phyloP scores from a whole-genome alignment of 2,888 invertebrate species.

The Agapostemon virescens region DNA sequence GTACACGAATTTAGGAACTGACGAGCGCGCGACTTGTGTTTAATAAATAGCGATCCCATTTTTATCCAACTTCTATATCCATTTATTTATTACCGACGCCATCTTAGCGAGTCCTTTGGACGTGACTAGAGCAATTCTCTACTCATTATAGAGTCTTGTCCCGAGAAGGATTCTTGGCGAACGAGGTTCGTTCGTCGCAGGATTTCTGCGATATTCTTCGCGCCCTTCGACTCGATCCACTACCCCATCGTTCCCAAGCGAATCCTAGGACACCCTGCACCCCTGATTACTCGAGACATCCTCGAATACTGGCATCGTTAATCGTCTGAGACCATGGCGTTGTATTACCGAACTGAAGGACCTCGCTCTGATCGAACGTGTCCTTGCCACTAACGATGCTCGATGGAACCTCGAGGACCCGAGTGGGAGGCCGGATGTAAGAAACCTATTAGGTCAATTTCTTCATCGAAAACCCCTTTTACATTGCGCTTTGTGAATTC shows the following conservation, averaged over 20 bases:
- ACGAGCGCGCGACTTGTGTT: not conserved
- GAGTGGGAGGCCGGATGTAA: not conserved
- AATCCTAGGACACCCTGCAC: conserved; percentile 55
- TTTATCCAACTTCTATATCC: not conserved
- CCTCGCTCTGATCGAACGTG: conserved; percentile 24
- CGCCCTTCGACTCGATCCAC: conserved; percentile 53
- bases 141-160: conserved; percentile 77
- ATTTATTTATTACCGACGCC: conserved; percentile 50
- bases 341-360: conserved; percentile 37
- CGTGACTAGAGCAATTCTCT: conserved; percentile 76
- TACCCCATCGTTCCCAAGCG: conserved; percentile 46
- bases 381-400: conserved; percentile 5
- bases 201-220: conserved; percentile 40
- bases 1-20: not conserved
- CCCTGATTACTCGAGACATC: conserved; percentile 67
- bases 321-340: conserved; percentile 57
- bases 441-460: not conserved
- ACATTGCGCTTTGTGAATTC: too few species aligned
- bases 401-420: not conserved
- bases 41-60: not conserved
- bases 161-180: conserved; percentile 68
- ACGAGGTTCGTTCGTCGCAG: conserved; percentile 25
- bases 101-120: conserved; percentile 50
- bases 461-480: not conserved
- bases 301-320: conserved; percentile 71